phyloP scores from a whole-genome alignment of 2,797 vertebrate genomes.

The Austrolebias charrua region DNA sequence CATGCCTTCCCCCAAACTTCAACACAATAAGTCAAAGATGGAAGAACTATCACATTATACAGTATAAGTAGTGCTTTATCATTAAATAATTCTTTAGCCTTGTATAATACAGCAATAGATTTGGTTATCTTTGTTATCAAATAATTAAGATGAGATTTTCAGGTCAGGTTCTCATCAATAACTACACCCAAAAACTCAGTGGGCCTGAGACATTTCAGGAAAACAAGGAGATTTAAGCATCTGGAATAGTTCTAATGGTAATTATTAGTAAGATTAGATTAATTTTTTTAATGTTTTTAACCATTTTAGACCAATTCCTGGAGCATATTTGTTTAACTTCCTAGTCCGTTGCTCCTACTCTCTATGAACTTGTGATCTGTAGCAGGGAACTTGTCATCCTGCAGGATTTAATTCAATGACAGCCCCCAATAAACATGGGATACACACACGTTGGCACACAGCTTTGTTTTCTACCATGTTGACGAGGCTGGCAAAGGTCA shows the following conservation, averaged over 20 bases:
- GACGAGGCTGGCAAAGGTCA: constrained; percentile 8
- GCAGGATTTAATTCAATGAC: constrained; percentile 59
- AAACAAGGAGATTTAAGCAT: not conserved
- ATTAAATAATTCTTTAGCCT: too few species aligned
- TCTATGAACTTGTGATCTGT: constrained; percentile 6
- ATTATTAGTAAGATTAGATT: not conserved
- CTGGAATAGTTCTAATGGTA: not conserved
- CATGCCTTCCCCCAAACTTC: too few species aligned
- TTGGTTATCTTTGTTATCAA: too few species aligned
- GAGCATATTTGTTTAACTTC: constrained; percentile 30
- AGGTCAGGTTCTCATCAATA: too few species aligned
- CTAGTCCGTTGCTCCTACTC: constrained; percentile 9
- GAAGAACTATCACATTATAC: too few species aligned
- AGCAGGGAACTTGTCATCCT: constrained; percentile 26
- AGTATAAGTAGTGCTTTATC: too few species aligned
- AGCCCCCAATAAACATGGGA: constrained; percentile 46
- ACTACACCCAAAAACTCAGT: too few species aligned
- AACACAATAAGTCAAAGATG: too few species aligned
- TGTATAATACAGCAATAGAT: too few species aligned
- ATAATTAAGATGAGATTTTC: too few species aligned
- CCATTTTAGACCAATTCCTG: constrained; percentile 15
- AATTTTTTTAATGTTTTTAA: constrained; percentile 15
- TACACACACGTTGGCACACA: constrained; percentile 44
- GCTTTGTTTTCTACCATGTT: constrained; percentile 23
- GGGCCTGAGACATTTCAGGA: too few species aligned